Conservation (phyloP, 2,888 invertebrate species). For the Mellilla xanthometata region DNA sequence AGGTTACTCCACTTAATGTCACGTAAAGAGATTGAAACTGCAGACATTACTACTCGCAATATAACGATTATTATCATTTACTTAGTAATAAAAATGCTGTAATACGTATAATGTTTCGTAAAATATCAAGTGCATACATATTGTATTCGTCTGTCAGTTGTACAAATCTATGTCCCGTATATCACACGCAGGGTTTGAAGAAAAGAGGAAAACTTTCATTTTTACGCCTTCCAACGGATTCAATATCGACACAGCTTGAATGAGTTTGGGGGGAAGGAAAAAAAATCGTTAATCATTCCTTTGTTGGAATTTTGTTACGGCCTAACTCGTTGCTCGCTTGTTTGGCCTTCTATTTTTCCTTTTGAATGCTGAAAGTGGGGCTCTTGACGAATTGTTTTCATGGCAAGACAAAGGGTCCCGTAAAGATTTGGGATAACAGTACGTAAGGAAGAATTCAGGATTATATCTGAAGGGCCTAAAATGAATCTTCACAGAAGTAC, state of each 20-base stretch:
- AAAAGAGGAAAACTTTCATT: conserved; percentile 77
- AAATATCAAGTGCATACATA: too few species aligned
- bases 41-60: neutral
- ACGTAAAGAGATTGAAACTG: conserved; percentile 1
- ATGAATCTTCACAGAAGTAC: conserved; percentile 29
- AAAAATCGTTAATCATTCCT: conserved; percentile 82
- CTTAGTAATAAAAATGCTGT: too few species aligned
- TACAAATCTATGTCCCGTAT: conserved; percentile 39
- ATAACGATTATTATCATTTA: too few species aligned
- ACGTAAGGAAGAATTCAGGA: conserved; percentile 39
- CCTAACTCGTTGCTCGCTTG: conserved; percentile 81
- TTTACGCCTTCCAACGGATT: conserved; percentile 80
- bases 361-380: conserved; percentile 70
- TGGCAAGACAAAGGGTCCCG: conserved; percentile 58
- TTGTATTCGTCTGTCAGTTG: conserved; percentile 28
- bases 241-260: conserved; percentile 81
- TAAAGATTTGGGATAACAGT: conserved; percentile 44
- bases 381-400: conserved; percentile 79
- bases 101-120: too few species aligned
- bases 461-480: conserved; percentile 28
- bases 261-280: conserved; percentile 68
- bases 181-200: conserved; percentile 54
- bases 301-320: conserved; percentile 82
- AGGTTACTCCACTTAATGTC: conserved; percentile 8
- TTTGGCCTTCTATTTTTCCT: conserved; percentile 78